Percentiles rank a stretch among this genome's conserved stretches.
Conservation (phyloP, 1,140 invertebrate genomes). For the Drosophila bocki region DNA sequence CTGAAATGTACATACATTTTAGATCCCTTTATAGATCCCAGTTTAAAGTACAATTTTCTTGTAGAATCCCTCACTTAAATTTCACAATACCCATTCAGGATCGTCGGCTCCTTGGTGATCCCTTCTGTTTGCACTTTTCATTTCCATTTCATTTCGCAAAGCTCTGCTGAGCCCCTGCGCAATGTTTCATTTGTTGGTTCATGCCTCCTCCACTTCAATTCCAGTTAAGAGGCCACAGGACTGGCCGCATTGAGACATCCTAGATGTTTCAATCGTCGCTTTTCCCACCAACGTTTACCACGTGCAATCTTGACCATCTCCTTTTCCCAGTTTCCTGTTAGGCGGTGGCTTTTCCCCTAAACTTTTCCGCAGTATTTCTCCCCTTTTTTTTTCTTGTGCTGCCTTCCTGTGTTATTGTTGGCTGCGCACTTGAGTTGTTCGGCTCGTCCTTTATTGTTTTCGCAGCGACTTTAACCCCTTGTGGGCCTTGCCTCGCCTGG, state of each 20-base stretch:
- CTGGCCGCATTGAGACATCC: conserved; percentile 16
- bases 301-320: conserved; percentile 59
- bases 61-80: neutral
- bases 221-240: conserved; percentile 38
- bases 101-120: conserved; percentile 4
- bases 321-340: conserved; percentile 39
- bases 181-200: conserved; percentile 20
- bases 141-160: conserved; percentile 50
- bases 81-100: neutral
- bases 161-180: conserved; percentile 28
- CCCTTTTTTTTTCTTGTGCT: neutral
- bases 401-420: conserved; percentile 48
- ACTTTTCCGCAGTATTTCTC: conserved; percentile 20
- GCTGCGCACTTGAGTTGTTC: conserved; percentile 61
- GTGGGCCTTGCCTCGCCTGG: conserved; percentile 13
- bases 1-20: neutral
- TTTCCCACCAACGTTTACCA: conserved; percentile 39
- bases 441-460: conserved; percentile 52
- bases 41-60: neutral
- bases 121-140: conserved; percentile 6
- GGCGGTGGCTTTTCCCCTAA: conserved; percentile 32
- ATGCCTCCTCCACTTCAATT: conserved; percentile 24
- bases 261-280: conserved; percentile 33
- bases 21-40: neutral
- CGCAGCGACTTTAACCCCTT: conserved; percentile 33